Evolutionary conservation across 2,113 vertebrate species (phyloP), one percentile per base, ranked within the genome.

Genomic region (Gopherus flavomarginatus): DNA sequence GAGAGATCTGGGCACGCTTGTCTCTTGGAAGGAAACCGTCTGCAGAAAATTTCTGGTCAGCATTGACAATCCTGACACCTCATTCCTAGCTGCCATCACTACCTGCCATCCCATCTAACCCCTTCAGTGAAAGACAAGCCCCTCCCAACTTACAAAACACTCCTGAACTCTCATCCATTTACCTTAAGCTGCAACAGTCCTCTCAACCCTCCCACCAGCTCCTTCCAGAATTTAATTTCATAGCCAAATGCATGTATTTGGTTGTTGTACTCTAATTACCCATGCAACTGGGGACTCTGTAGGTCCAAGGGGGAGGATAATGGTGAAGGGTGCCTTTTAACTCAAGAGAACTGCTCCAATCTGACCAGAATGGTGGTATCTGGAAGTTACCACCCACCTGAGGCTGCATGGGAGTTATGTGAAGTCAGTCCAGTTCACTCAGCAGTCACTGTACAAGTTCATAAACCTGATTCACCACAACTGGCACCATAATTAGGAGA

Each of bases 61-160:
- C 50, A 10, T 31, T 94, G 94, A 86, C 52, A 83, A 96, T 87
- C 92, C 94, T 86, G 52, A 94, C 94, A 93, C 90, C 78, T 94
- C 49, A 91, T 78, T 87, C n/a, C 29, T 54, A 54, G 53, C 8
- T 54, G 53, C 5, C 52, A 53, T 53, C 16, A 6, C 7, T 93
- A 95, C 42, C 95, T 93, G 93, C 88, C 89, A 81, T 88, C 79
- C 91, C 81, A 83, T 90, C 89, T 94, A 93, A 90, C 81, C 79
- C 95, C 92, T 90, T 81, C 88, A 87, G 69, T 83, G 89, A 94
- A 86, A 42, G 89, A 42, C 85, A 93, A 93, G 81, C 90, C 75
- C 81, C 84, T 95, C 92, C 16, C 83, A 0, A 0, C 80, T 94
- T 90, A 92, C 87, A 92, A 85, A 65, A 83, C 59, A 75, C 0